Percentiles rank a stretch among this genome's conserved stretches.
These are phyloP conservation scores for Bruchidius siliquastri DNA, from an alignment of 2,888 invertebrate species.

Conservation along the genomic window DNA sequence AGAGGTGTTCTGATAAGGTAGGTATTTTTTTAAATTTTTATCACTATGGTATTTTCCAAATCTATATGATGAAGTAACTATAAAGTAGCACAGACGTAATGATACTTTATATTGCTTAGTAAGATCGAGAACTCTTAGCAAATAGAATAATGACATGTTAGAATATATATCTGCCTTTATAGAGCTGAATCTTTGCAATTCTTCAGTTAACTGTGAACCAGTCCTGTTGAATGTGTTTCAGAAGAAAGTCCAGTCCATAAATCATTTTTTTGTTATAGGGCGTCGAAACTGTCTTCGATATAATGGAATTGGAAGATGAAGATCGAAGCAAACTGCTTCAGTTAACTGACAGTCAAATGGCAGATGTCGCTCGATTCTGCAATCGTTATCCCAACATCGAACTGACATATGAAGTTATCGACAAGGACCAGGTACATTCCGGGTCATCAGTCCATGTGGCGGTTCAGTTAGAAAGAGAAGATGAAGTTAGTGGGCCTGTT, in stretches of 20 bases:
- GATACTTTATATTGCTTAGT: too few relatives aligned
- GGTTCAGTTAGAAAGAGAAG: conserved; percentile 92
- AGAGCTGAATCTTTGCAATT: too few relatives aligned
- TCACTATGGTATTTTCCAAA: too few relatives aligned
- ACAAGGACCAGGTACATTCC: conserved; percentile 71
- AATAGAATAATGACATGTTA: too few relatives aligned
- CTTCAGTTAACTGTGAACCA: too few relatives aligned
- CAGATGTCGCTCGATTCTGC: conserved; percentile 97
- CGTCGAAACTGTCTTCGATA: conserved; percentile 91
- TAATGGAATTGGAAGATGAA: conserved; percentile 93
- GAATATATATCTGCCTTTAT: too few relatives aligned
- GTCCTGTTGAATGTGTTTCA: too few relatives aligned
- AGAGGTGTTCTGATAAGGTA: conserved; percentile 86
- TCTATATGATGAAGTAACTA: too few relatives aligned
- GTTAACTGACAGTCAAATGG: conserved; percentile 84
- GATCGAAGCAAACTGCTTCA: conserved; percentile 75
- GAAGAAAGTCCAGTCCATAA: too few relatives aligned
- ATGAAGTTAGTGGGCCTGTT: conserved; percentile 94
- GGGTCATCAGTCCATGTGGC: conserved; percentile 86
- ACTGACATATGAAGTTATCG: conserved; percentile 83
- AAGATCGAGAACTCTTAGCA: too few relatives aligned
- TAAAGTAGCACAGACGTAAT: too few relatives aligned
- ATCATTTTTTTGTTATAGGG: too few relatives aligned
- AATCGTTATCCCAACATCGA: conserved; percentile 99
- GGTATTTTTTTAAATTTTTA: conserved; percentile 7